Base-by-base conservation (phyloP, 2,888 invertebrate genomes). In the Heteromyza rotundicornis region DNA sequence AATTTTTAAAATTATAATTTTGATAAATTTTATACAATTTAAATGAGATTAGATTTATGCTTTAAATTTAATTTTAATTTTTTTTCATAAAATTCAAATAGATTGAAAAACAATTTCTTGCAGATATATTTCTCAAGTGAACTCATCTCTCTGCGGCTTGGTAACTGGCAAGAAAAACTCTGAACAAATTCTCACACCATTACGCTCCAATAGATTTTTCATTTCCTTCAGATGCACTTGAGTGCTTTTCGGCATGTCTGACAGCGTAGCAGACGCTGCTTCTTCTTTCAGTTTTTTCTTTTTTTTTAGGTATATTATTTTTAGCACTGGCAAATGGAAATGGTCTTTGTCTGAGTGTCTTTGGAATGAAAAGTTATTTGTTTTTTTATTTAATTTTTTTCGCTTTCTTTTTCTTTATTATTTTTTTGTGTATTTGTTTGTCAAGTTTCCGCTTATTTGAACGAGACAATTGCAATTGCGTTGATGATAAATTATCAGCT, bases 141-240 rank as follows among this genome's bases (percentile, higher is more conserved):
- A n/a, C n/a, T n/a, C n/a, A n/a, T n/a, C n/a, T n/a, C n/a, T n/a
- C n/a, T n/a, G n/a, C n/a, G n/a, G n/a, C n/a, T n/a, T n/a, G n/a
- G n/a, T n/a, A n/a, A n/a, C n/a, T n/a, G n/a, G n/a, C n/a, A n/a
- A n/a, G n/a, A 27, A 10, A 27, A 27, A 27, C 5, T 10, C 10
- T 27, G 27, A 40, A 50, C 19, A 56, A 61, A 57, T 52, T 40
- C 36, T 61, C 70, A 72, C 75, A 72, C 75, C 75, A 16, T 14
- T 16, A 58, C 24, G 58, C 50, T 58, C 58, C 58, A 58, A 58
- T 58, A 58, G 58, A 36, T 50, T 12, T 19, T 19, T 19, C 50
- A 10, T 16, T 23, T 50, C n/a, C 50, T 10, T n/a, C 12, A 12
- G 50, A 22, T 51, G 51, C 57, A 50, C 51, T 17, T 58, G 58